Base-by-base conservation (phyloP, 30 jellyfish, hydroid and myxozoan genomes). In the Hydractinia echinata region DNA sequence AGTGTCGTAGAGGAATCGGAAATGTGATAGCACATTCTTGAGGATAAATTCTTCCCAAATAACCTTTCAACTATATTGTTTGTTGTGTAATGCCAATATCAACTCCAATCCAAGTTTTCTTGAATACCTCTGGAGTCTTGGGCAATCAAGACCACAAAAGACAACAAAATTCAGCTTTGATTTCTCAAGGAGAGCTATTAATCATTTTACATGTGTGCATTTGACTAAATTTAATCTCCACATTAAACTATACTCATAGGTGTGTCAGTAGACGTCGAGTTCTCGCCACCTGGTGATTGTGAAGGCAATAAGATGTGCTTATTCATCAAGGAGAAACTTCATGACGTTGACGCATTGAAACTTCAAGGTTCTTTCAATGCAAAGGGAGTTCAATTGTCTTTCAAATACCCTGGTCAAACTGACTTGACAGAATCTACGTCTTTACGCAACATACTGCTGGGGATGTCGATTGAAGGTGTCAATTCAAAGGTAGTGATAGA, bases 231-330 rank as follows among this genome's bases (percentile, higher is more conserved):
- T 4, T 10, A 6, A 44, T 49, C 83, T 30, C 51, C 54, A 7
- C 18, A 64, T 64, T 6, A 64, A 44, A 64, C 7, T 1, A 6
- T 13, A 1, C 74, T 5, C 7, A 44, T 74, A 91, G 97, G 97
- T 11, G 83, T 91, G 16, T 18, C 72, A 61, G 72, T 91, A 70
- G 39, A 81, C 20, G 94, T 88, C 4, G 93, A 69, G 11, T 84
- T 90, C 77, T 56, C 55, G 66, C 86, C 81, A 2, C 95, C 97
- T 9, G 82, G 62, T 16, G 95, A 83, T 66, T 91, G 97, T 76
- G 82, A 79, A 61, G 93, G 89, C 10, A 95, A 91, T 55, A 82
- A 81, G 50, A 5, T 91, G 56, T 91, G 97, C 58, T 84, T 80
- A 60, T 61, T 78, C 72, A 81, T 89, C 74, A 86, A 91, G 51